A percentile compares a stretch with the other conserved stretches of the same genome.
Evolutionary conservation across 2,797 vertebrate genomes (phyloP).

Genomic region (Danio tinwini): DNA sequence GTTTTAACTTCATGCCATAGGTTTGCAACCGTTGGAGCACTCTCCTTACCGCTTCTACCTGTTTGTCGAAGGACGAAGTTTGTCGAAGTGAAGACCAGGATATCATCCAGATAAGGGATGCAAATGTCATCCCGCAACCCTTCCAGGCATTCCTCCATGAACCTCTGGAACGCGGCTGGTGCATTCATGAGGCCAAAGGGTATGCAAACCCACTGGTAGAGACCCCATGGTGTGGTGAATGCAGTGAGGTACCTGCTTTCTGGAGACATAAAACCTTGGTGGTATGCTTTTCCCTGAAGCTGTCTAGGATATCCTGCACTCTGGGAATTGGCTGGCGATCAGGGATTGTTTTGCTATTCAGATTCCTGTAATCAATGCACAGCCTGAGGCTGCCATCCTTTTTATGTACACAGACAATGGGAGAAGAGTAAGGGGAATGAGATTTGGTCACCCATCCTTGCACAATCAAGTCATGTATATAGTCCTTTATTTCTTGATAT

Average conservation of each 20-base stretch:
- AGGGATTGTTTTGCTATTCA: too few species aligned
- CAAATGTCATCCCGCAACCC: not conserved
- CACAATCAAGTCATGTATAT: too few species aligned
- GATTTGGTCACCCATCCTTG: too few species aligned
- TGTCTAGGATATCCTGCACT: too few species aligned
- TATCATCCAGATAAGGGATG: not conserved
- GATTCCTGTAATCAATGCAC: too few species aligned
- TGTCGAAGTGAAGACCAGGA: not conserved
- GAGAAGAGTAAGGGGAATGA: too few species aligned
- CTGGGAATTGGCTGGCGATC: too few species aligned
- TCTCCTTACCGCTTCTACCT: not conserved
- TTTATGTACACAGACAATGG: too few species aligned
- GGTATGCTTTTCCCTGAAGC: too few species aligned
- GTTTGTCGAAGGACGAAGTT: not conserved
- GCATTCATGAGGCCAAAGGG: not conserved
- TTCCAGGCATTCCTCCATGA: not conserved
- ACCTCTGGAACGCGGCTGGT: not conserved
- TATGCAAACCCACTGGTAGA: not conserved
- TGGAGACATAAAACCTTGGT: not conserved
- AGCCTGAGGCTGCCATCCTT: too few species aligned
- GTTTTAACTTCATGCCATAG: not conserved
- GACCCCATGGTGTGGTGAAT: not conserved
- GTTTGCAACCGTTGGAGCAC: not conserved
- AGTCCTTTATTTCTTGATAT: too few species aligned
- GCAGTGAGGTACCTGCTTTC: not conserved